Base-by-base conservation (phyloP, 2,113 vertebrate species). In the Brevimyrus niger region DNA sequence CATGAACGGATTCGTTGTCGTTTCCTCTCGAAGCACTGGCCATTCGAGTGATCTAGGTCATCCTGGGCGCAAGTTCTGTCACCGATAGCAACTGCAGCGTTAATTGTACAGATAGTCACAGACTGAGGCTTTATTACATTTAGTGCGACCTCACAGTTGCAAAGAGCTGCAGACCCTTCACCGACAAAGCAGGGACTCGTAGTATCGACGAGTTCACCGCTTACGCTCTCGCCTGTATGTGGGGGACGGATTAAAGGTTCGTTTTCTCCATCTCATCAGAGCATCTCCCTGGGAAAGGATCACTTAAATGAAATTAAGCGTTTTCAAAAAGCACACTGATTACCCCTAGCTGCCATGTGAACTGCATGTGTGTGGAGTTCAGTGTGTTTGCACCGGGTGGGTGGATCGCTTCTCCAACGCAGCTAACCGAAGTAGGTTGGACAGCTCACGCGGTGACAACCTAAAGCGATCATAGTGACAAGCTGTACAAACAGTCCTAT, bases 1-100 rank as follows among this genome's bases (percentile, higher is more conserved):
- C 91, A 91, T 93, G 23, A 88, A 91, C 89, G 50, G 21, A 35
- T 58, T 44, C 58, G 35, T 23, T 47, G 55, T n/a, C 48, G 46
- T 89, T 84, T 84, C 21, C 87, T 50, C 87, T 35, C 47, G 31
- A 89, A 89, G 46, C 69, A 19, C 65, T 35, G 35, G 15, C 44
- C 17, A 55, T 89, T 82, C 50, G 50, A n/a, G 10, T 4, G 48
- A 42, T 80, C 47, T 53, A 89, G 76, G 69, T 82, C 88, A 89
- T 83, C 19, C 73, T 83, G 35, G 10, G 50, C 15, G 15, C 73
- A 82, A 83, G 88, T 89, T 53, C 19, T 55, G 3, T 44, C 21
- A 42, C 48, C 73, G 48, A 47, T n/a, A 35, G 27, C 69, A 42
- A 10, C 50, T 42, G 48, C 2, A 82, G 88, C 61, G 47, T n/a